Percentiles rank a stretch among this genome's conserved stretches.
Conservation (phyloP, 2,797 vertebrate genomes). For the Babyrousa celebensis region DNA sequence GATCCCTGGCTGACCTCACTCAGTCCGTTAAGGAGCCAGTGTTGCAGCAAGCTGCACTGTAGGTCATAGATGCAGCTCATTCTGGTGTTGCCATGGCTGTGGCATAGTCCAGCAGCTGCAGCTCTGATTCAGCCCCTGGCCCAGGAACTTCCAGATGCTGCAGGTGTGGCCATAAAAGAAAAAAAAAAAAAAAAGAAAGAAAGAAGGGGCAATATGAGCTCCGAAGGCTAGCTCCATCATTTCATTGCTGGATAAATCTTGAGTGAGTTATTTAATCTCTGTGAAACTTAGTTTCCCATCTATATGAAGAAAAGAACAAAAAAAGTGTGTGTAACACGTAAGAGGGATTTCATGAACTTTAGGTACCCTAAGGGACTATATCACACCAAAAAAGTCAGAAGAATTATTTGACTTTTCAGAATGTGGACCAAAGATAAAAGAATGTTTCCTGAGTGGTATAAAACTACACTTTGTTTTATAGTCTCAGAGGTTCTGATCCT, state of each 20-base stretch:
- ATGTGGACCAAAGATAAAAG: neutral
- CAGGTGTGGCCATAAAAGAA: no score
- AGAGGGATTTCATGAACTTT: neutral
- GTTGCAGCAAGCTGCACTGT: no score
- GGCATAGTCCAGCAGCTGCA: no score
- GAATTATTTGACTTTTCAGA: slow-evolving; percentile 40
- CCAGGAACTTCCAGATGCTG: no score
- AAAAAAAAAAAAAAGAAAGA: no score
- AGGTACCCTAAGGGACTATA: neutral
- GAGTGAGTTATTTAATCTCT: neutral
- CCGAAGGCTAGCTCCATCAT: neutral
- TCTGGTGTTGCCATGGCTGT: no score
- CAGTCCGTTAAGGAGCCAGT: no score
- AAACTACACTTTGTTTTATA: slow-evolving; percentile 52
- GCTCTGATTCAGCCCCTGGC: no score
- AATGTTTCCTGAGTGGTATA: slow-evolving; percentile 5
- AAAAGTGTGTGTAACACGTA: neutral
- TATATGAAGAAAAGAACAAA: slow-evolving; percentile 32
- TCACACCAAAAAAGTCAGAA: slow-evolving; percentile 31
- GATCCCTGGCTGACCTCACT: no score
- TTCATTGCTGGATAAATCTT: neutral
- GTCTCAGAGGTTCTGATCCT: slow-evolving; percentile 49
- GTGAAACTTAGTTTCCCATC: slow-evolving; percentile 50
- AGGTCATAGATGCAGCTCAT: no score
- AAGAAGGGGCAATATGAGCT: neutral